phyloP scores from a whole-genome alignment of 2,797 vertebrate genomes.

The Halcyon smyrnensis region DNA sequence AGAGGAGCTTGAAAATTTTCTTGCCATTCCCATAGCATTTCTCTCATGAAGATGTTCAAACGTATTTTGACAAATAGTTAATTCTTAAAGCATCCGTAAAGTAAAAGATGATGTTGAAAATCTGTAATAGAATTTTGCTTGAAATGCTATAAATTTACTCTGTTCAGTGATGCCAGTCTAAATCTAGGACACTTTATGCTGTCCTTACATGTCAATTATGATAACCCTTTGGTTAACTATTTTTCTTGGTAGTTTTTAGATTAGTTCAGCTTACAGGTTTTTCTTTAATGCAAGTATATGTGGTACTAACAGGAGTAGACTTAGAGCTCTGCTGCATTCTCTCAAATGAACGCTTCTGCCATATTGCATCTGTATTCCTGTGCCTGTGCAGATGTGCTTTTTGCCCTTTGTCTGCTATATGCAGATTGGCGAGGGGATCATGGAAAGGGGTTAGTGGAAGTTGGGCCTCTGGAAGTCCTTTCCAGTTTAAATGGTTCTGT shows the following conservation, averaged over 20 bases:
- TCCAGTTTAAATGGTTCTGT: neutral
- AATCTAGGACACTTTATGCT: neutral
- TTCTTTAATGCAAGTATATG: neutral
- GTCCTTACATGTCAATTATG: neutral
- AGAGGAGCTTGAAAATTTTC: neutral
- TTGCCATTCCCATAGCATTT: neutral
- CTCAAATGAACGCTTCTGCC: neutral
- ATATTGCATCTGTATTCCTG: neutral
- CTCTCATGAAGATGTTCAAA: neutral
- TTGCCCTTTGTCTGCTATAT: neutral
- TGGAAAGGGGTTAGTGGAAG: neutral
- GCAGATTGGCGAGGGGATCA: accelerated
- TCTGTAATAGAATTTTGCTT: neutral
- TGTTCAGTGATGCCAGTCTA: neutral
- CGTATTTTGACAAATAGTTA: neutral
- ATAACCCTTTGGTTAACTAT: accelerated
- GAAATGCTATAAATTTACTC: neutral
- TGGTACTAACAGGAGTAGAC: neutral
- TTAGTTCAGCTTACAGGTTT: neutral
- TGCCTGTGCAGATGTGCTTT: neutral
- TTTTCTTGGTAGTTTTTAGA: neutral
- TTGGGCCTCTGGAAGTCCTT: neutral
- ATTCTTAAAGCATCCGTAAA: neutral
- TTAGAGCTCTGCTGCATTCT: neutral
- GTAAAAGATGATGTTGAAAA: neutral